Percentiles rank a stretch among this genome's conserved stretches.
These are phyloP conservation scores for Acronicta psi DNA, from an alignment of 2,888 invertebrate genomes.

Conservation along the genomic window DNA sequence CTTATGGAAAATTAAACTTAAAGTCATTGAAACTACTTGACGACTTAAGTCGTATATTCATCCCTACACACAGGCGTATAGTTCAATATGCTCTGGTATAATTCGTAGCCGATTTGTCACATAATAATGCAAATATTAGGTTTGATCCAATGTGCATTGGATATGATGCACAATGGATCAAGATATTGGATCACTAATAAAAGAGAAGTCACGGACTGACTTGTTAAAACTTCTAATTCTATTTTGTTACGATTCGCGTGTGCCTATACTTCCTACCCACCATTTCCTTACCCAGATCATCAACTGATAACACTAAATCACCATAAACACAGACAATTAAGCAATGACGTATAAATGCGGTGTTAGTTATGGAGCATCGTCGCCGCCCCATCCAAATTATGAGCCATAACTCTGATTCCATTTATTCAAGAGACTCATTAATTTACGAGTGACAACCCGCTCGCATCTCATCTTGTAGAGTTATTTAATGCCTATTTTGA, in stretches of 20 bases:
- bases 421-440: constrained; percentile 84
- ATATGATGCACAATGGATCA: no score
- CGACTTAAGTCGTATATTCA: constrained; percentile 24
- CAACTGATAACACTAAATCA: constrained; percentile 59
- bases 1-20: constrained; percentile 50
- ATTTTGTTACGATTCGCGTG: neutral
- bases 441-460: constrained; percentile 84
- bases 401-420: constrained; percentile 87
- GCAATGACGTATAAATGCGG: constrained; percentile 72
- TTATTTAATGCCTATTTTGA: constrained; percentile 86
- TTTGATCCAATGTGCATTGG: neutral
- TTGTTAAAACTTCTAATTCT: no score
- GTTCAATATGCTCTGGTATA: no score
- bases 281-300: constrained; percentile 29
- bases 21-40: constrained; percentile 46
- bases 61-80: constrained; percentile 1
- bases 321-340: constrained; percentile 64
- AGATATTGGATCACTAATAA: no score
- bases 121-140: neutral
- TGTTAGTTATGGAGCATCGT: constrained; percentile 72
- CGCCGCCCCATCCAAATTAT: constrained; percentile 78
- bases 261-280: neutral
- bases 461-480: constrained; percentile 80
- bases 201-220: no score
- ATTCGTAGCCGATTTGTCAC: no score